Conservation (phyloP, 35 echinoderm and acorn worm species). For the Apostichopus californicus region DNA sequence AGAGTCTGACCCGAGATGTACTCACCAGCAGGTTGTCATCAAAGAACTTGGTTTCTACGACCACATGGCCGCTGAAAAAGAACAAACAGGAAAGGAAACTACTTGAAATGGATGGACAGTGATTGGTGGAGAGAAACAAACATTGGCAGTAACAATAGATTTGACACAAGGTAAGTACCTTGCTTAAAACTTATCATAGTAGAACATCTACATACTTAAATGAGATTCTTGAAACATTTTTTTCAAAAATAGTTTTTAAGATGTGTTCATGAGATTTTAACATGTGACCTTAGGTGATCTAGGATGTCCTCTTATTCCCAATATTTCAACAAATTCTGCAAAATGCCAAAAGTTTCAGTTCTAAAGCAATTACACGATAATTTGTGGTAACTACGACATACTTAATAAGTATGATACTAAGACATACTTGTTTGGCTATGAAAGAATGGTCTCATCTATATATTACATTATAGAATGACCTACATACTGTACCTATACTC, state of each 20-base stretch:
- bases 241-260: not conserved
- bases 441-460: no score
- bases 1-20: slow-evolving; percentile 82
- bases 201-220: not conserved
- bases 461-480: no score
- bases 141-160: no score
- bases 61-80: slow-evolving; percentile 89
- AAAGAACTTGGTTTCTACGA: slow-evolving; percentile 97
- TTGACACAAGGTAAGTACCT: no score
- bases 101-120: not conserved
- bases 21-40: slow-evolving; percentile 91
- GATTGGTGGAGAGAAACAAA: no score
- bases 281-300: not conserved
- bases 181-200: not conserved
- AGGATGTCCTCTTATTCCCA: not conserved
- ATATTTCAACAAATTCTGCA: no score
- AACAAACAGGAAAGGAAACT: slow-evolving; percentile 2
- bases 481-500: no score
- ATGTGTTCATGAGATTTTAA: not conserved
- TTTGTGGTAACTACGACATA: no score
- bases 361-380: no score
- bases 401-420: no score
- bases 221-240: not conserved
- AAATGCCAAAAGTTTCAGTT: no score
- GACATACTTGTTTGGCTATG: no score